Base-by-base conservation (phyloP, 2,113 vertebrate species). In the Pyrgilauda ruficollis region DNA sequence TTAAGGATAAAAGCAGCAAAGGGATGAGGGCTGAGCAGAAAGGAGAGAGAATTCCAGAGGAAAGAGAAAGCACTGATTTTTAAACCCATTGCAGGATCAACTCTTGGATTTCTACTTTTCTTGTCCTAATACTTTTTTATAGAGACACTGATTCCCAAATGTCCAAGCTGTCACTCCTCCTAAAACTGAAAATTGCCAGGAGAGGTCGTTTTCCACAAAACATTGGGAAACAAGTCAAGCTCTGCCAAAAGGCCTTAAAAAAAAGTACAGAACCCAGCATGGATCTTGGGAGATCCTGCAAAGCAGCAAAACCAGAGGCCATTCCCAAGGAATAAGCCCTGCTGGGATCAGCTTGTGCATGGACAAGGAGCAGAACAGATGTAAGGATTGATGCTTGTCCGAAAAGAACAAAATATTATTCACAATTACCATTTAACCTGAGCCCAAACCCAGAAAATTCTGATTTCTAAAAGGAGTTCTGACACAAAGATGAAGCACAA, bases 401-500 rank as follows among this genome's bases (percentile, higher is more conserved):
- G 26, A 1, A 31, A 69, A 59, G 2, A 63, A 30, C 9, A 47
- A 52, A 81, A 64, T 11, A 9, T 3, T 26, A 20, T 3, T 78
- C 23, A 39, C 8, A 62, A 6, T 15, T 39, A 44, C 5, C n/a
- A 35, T 1, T 18, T 33, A 46, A 84, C 35, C 17, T 18, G 22
- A 92, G 67, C 20, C 19, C 41, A 10, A 70, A 78, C 4, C 0
- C 67, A 59, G 18, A 47, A 73, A 64, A 35, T 7, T 46, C 12
- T 15, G 17, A 5, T 31, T 47, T 63, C 46, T 52, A 19, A 22
- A 52, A 84, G 31, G 7, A 64, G 17, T 11, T 77, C 14, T 52
- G 21, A n/a, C 1, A 24, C 0, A 2, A 5, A 74, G 10, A 62
- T 8, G 23, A 87, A 76, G 33, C 8, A 50, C 28, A 55, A 33